These are phyloP conservation scores for Pinctada fucata DNA, from an alignment of 2,888 invertebrate genomes.

Conservation along the genomic window DNA sequence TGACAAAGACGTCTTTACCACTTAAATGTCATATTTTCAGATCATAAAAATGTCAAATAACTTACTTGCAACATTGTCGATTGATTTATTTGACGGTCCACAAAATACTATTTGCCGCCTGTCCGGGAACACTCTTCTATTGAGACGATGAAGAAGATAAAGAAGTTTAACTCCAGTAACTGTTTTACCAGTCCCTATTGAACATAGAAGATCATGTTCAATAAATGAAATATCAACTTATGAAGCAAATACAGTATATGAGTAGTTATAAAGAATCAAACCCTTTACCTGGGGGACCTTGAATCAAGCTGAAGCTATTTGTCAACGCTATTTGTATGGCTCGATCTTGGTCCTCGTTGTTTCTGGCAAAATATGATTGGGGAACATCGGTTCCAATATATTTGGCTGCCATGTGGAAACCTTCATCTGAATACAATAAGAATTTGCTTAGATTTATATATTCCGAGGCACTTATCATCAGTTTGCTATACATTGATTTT, in stretches of 20 bases:
- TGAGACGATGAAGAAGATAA: slow-evolving; percentile 59
- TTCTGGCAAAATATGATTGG: slow-evolving; percentile 10
- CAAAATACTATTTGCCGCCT: slow-evolving; percentile 69
- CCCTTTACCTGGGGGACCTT: slow-evolving; percentile 54
- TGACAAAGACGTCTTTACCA: too few relatives aligned
- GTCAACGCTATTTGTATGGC: slow-evolving; percentile 49
- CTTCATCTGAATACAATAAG: slow-evolving; percentile 16
- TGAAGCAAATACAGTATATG: too few relatives aligned
- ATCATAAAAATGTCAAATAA: too few relatives aligned
- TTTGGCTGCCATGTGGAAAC: slow-evolving; percentile 5
- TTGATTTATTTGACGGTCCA: slow-evolving; percentile 73
- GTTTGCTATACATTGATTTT: too few relatives aligned
- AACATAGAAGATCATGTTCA: too few relatives aligned
- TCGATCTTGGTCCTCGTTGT: slow-evolving; percentile 44
- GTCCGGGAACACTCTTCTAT: slow-evolving; percentile 40
- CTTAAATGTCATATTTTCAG: too few relatives aligned
- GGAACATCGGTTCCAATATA: slow-evolving; percentile 20
- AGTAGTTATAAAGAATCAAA: too few relatives aligned
- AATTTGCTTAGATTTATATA: too few relatives aligned
- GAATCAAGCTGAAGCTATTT: slow-evolving; percentile 46
- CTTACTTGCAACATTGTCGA: slow-evolving; percentile 71
- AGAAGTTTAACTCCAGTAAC: slow-evolving; percentile 66
- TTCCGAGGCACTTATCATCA: too few relatives aligned
- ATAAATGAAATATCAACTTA: too few relatives aligned
- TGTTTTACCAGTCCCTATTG: slow-evolving; percentile 71